Conservation (phyloP, 2,797 vertebrate species). For the Alectoris magna region DNA sequence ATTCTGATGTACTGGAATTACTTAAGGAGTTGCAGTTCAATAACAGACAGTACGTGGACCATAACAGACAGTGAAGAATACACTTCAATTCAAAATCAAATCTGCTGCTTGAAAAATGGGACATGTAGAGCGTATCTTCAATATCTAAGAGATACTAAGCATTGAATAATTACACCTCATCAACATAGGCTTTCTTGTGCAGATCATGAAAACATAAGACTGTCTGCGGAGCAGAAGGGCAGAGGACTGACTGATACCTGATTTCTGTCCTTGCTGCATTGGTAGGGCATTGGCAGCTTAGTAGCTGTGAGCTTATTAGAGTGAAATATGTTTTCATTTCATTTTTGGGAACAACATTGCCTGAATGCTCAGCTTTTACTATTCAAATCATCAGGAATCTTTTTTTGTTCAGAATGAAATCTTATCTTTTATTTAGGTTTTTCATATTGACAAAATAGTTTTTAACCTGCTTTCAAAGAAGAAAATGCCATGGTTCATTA, state of each 20-base stretch:
- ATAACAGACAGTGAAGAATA: neutral
- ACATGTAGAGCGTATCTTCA: neutral
- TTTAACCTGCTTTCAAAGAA: neutral
- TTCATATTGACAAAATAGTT: neutral
- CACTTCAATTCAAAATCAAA: neutral
- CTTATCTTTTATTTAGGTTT: constrained; percentile 3
- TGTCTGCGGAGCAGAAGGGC: neutral
- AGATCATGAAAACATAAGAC: neutral
- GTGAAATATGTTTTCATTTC: neutral
- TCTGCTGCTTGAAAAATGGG: neutral
- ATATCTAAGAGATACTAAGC: neutral
- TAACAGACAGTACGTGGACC: neutral
- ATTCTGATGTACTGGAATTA: neutral
- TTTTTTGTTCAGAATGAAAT: neutral
- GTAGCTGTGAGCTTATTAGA: neutral
- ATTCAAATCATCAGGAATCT: neutral
- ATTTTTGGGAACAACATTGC: neutral
- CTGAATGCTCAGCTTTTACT: neutral
- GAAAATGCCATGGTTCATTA: neutral
- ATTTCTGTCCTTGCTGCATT: neutral
- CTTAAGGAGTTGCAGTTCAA: neutral
- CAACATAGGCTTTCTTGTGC: neutral
- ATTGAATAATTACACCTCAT: neutral
- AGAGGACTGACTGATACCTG: neutral
- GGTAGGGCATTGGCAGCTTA: neutral